Conservation (phyloP, 64 coral and sea anemone species). For the Pachyseris speciosa region DNA sequence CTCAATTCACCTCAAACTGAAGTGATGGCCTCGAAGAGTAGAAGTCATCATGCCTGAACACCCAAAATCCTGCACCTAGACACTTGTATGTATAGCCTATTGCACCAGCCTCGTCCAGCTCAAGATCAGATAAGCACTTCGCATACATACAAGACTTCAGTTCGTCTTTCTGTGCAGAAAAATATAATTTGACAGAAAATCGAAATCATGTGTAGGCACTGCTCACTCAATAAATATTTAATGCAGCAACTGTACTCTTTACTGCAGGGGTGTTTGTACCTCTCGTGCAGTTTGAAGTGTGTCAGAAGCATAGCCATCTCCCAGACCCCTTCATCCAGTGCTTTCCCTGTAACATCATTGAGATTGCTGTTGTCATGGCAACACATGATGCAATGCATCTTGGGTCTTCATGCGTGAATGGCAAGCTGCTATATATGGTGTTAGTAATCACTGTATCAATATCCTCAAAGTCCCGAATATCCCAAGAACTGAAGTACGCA, state of each 20-base stretch:
- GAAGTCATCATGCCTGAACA: conserved; percentile 85
- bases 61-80: conserved; percentile 93
- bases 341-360: conserved; percentile 92
- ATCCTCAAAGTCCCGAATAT: conserved; percentile 82
- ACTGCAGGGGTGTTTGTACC: conserved; percentile 14
- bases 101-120: conserved; percentile 19
- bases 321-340: no score
- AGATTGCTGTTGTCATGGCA: conserved; percentile 94
- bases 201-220: no score
- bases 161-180: conserved; percentile 58
- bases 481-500: conserved; percentile 95
- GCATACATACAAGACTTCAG: conserved; percentile 80
- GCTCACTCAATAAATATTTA: no score
- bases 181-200: no score
- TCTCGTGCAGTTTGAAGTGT: conserved; percentile 50
- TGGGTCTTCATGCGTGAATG: conserved; percentile 96
- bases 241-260: no score
- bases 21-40: conserved; percentile 62
- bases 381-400: conserved; percentile 97
- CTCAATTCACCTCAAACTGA: conserved; percentile 84
- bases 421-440: conserved; percentile 74
- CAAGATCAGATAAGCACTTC: conserved; percentile 30
- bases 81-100: conserved; percentile 96
- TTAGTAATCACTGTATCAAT: conserved; percentile 85
- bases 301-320: conserved; percentile 46